Evolutionary conservation across 1,140 invertebrate genomes (phyloP), one percentile per base, ranked within the genome.

Genomic region (Andrena cerasifolii): DNA sequence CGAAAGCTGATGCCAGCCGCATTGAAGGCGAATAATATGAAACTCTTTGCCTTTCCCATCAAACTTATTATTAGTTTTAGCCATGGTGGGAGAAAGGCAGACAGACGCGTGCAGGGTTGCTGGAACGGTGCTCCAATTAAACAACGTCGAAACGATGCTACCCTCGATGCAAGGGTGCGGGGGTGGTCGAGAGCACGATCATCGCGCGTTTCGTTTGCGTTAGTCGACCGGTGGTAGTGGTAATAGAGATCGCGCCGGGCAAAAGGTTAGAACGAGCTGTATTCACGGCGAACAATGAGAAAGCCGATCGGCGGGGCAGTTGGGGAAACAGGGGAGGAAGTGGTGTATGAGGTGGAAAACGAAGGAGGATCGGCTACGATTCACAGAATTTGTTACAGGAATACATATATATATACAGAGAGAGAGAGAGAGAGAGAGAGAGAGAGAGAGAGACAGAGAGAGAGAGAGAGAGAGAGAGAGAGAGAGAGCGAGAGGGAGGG

Each of bases 301-400:
- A 74, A 78, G 63, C 31, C 75, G 63, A 74, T 74, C 61, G 68
- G n/a, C 26, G 21, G 53, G 36, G 18, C 33, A 61, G 45, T 65
- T 68, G 31, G 36, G 28, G 56, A 40, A 40, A 28, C n/a, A 8
- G 33, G 24, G 33, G 10, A 47, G 14, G 31, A 31, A 14, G 36
- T 18, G 0, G 21, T n/a, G n/a, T n/a, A n/a, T 3, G 3, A 21
- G 58, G 0, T 14, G 58, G 28, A 18, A 36, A 54, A 33, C 59
- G 26, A 24, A 47, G 53, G 31, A 70, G 36, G 76, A 82, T 83
- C 82, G 66, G 18, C 53, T 54, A 24, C 65, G 80, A 51, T 58
- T 62, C 53, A 61, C 80, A 49, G 76, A 75, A 77, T 82, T 79
- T 79, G 72, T 83, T 83, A 79, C n/a, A 51, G 63, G 53, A 45